A percentile compares a stretch with the other conserved stretches of the same genome.
Evolutionary conservation across 2,888 invertebrate species (phyloP).

Genomic region (Augiades crinisus): DNA sequence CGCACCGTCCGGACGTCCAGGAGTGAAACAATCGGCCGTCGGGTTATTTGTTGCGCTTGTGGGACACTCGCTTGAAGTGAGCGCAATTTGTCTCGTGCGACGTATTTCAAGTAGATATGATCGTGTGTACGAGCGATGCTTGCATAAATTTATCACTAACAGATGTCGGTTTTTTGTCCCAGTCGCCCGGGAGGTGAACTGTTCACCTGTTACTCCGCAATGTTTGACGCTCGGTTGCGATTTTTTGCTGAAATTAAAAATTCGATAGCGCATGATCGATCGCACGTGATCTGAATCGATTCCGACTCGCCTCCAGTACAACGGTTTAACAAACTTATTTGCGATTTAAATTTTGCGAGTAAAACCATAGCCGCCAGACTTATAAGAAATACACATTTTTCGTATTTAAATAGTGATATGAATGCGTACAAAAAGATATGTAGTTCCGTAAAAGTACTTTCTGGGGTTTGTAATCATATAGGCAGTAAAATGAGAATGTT

Average conservation of each 20-base stretch:
- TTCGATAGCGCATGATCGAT: slow-evolving; percentile 59
- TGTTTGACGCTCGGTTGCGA: slow-evolving; percentile 53
- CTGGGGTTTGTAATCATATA: too few relatives aligned
- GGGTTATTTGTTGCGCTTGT: slow-evolving; percentile 58
- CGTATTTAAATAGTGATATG: too few relatives aligned
- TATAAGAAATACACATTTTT: background rate
- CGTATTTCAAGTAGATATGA: slow-evolving; percentile 75
- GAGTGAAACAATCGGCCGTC: slow-evolving; percentile 62
- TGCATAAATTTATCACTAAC: slow-evolving; percentile 67
- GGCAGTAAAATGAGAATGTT: too few relatives aligned
- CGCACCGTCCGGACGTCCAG: slow-evolving; percentile 36
- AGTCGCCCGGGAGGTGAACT: slow-evolving; percentile 55
- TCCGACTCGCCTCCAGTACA: slow-evolving; percentile 6
- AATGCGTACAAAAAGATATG: too few relatives aligned
- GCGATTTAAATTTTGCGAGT: slow-evolving; percentile 10
- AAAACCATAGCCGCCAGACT: background rate
- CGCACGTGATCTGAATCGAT: slow-evolving; percentile 52
- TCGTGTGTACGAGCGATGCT: slow-evolving; percentile 65
- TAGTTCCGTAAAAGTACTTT: too few relatives aligned
- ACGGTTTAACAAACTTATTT: slow-evolving; percentile 15
- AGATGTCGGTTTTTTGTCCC: slow-evolving; percentile 67
- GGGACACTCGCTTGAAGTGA: slow-evolving; percentile 64
- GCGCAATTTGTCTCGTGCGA: slow-evolving; percentile 74
- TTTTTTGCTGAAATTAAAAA: slow-evolving; percentile 73
- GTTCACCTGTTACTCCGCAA: slow-evolving; percentile 68